Conservation (phyloP, 2,888 invertebrate genomes). For the Teleogryllus oceanicus region DNA sequence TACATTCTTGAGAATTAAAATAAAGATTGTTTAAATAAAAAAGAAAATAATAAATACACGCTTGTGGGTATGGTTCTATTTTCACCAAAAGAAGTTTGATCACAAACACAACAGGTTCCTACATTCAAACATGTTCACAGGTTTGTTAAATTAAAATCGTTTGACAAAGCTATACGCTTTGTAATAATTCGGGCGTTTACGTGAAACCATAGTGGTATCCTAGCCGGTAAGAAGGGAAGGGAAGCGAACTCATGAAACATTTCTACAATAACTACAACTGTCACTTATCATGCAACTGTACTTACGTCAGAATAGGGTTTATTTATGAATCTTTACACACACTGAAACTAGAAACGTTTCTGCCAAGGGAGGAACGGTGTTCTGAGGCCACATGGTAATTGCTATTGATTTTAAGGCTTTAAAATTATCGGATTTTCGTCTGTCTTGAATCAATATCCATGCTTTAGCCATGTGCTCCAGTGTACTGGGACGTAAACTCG, state of each 20-base stretch:
- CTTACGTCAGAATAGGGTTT: not conserved
- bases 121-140: too few species aligned
- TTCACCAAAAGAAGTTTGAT: too few species aligned
- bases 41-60: too few species aligned
- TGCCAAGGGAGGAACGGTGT: conserved; percentile 30
- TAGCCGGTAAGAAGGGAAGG: not conserved
- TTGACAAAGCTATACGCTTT: too few species aligned
- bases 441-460: conserved; percentile 40
- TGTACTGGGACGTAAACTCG: conserved; percentile 31
- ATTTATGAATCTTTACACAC: conserved; percentile 21
- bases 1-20: too few species aligned
- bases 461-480: conserved; percentile 39
- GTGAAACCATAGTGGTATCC: not conserved
- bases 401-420: conserved; percentile 40
- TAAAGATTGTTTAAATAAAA: too few species aligned
- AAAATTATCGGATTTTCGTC: conserved; percentile 41
- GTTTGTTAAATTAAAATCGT: too few species aligned
- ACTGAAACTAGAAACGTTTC: conserved; percentile 23
- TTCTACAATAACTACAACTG: conserved; percentile 6
- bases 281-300: not conserved
- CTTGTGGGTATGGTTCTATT: too few species aligned
- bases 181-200: too few species aligned
- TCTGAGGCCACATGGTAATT: conserved; percentile 40
- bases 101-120: too few species aligned
- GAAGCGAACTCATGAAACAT: not conserved